Evolutionary conservation across 2,113 vertebrate genomes (phyloP).

Genomic region (Mystacornis crossleyi): DNA sequence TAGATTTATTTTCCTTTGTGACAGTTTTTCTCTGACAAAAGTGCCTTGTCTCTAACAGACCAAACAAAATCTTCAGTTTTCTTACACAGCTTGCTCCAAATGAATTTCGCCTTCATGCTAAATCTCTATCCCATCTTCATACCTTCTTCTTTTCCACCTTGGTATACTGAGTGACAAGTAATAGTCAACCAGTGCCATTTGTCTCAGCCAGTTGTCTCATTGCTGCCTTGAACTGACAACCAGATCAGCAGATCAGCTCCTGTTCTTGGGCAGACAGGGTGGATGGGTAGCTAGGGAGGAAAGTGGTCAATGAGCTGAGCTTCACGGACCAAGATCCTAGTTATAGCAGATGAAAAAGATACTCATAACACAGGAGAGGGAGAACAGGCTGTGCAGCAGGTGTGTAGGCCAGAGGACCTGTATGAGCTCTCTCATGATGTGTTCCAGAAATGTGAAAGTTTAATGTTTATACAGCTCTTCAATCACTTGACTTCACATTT

Average conservation of each 20-base stretch:
- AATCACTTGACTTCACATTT: background rate
- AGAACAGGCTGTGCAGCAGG: accelerated
- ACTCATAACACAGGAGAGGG: accelerated
- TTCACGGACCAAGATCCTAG: background rate
- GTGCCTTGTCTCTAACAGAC: background rate
- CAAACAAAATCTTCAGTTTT: background rate
- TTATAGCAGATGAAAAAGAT: background rate
- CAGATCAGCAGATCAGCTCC: background rate
- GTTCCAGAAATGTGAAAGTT: background rate
- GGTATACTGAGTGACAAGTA: background rate
- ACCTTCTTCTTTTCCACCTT: background rate
- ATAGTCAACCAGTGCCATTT: background rate
- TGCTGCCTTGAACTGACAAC: background rate
- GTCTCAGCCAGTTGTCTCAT: background rate
- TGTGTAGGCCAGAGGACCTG: background rate
- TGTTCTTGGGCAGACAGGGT: background rate
- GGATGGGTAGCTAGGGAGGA: background rate
- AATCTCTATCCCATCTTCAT: background rate
- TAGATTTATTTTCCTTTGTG: background rate
- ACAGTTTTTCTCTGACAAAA: background rate
- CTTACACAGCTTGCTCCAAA: background rate
- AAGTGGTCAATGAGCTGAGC: background rate
- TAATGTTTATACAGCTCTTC: background rate
- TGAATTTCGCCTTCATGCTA: background rate
- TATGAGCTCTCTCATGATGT: background rate